A percentile compares a stretch with the other conserved stretches of the same genome.
phyloP scores from a whole-genome alignment of 2,888 invertebrate species.

The Agrotis segetum region DNA sequence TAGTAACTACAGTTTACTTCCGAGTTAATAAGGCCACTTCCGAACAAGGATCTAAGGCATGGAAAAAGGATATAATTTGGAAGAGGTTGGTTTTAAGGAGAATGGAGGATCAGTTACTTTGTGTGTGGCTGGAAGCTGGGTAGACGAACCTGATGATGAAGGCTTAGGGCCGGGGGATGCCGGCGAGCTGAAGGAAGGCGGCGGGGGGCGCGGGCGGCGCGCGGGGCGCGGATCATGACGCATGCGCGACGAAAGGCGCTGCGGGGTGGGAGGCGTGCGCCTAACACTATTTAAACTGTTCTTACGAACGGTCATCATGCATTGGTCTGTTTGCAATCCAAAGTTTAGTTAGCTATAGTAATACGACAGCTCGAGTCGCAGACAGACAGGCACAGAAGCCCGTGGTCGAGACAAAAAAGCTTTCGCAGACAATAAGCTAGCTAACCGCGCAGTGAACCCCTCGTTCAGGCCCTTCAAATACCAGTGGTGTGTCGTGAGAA shows the following conservation, averaged over 20 bases:
- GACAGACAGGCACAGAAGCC: slow-evolving; percentile 91
- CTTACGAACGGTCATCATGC: slow-evolving; percentile 92
- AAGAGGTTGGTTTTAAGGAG: slow-evolving; percentile 2
- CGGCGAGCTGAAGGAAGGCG: slow-evolving; percentile 27
- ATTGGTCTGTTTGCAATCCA: slow-evolving; percentile 93
- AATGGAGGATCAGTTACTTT: neutral
- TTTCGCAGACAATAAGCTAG: slow-evolving; percentile 90
- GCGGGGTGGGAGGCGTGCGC: slow-evolving; percentile 90
- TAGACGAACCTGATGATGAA: slow-evolving; percentile 46
- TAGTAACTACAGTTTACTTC: slow-evolving; percentile 43
- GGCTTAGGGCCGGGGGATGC: slow-evolving; percentile 57
- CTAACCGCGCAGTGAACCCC: slow-evolving; percentile 89
- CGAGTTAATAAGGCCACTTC: slow-evolving; percentile 50
- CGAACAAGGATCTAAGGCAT: slow-evolving; percentile 39
- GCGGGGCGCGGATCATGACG: slow-evolving; percentile 88
- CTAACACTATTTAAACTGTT: slow-evolving; percentile 92
- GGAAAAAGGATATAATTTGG: neutral
- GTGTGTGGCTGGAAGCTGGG: neutral
- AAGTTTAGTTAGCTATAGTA: slow-evolving; percentile 92
- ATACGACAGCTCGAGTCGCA: slow-evolving; percentile 90
- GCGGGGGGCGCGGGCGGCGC: slow-evolving; percentile 70
- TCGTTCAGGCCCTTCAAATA: slow-evolving; percentile 88
- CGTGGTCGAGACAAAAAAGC: slow-evolving; percentile 91
- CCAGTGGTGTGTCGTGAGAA: slow-evolving; percentile 85
- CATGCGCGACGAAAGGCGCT: slow-evolving; percentile 91